Evolutionary conservation across 1,140 invertebrate genomes (phyloP).

Genomic region (Drosophila sturtevanti): DNA sequence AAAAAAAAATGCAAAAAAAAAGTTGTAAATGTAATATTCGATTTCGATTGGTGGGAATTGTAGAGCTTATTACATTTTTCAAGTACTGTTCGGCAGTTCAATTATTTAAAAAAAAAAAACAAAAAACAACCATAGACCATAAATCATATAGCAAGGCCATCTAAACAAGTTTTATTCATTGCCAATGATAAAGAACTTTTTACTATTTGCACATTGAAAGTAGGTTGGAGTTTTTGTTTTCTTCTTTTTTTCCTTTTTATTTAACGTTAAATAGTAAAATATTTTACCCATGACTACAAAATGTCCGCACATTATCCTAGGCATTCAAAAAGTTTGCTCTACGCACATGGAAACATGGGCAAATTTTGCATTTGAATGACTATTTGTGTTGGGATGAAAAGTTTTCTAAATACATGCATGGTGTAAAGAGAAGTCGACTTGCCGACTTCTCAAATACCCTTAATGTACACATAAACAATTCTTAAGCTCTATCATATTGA

Average conservation of each 20-base stretch:
- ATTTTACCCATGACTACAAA: no score
- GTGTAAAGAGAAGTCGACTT: conserved; percentile 21
- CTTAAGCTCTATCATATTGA: no score
- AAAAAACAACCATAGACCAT: conserved; percentile 11
- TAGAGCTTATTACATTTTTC: conserved; percentile 71
- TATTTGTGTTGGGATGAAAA: conserved; percentile 54
- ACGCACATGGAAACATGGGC: conserved; percentile 53
- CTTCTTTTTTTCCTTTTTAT: no score
- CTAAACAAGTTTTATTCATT: conserved; percentile 39
- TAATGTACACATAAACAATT: no score
- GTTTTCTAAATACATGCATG: conserved; percentile 51
- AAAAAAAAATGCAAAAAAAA: no score
- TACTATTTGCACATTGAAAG: no score
- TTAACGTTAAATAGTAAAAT: background rate
- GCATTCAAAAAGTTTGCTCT: conserved; percentile 31
- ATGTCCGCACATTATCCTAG: no score
- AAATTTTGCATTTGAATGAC: conserved; percentile 61
- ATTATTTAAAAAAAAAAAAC: conserved; percentile 63
- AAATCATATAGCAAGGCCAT: conserved; percentile 24
- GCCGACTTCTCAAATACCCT: background rate
- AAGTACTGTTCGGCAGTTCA: conserved; percentile 57
- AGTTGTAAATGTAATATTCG: background rate
- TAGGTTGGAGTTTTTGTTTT: no score
- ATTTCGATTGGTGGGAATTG: conserved; percentile 10
- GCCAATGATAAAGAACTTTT: conserved; percentile 46